Base-by-base conservation (phyloP, 2,113 vertebrate genomes). In the Columbina picui region DNA sequence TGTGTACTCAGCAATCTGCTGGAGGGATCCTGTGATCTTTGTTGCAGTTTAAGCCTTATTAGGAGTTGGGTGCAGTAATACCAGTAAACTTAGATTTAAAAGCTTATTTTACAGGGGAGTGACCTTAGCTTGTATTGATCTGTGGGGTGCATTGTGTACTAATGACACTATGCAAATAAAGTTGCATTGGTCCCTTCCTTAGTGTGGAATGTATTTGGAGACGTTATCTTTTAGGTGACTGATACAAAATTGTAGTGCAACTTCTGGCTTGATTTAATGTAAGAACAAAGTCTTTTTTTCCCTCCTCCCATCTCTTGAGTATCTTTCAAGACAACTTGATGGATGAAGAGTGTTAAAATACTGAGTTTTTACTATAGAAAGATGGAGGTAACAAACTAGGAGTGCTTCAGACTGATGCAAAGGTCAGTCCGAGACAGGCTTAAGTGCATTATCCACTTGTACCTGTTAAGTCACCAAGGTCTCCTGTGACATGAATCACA, bases 401-500 rank as follows among this genome's bases (percentile, higher is more conserved):
- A 74, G 77, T 59, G 19, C 49, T 80, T 92, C 19, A 65, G 1
- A 39, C 3, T 45, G 50, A 21, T 73, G 45, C 13, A 38, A 7
- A 77, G 53, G 26, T 92, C 18, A 50, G 45, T 71, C 17, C 47
- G 45, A 84, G 43, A 10, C 60, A 53, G 59, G 18, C 32, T 64
- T 26, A 53, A 67, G 8, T 73, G 27, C 12, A 12, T 74, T 12
- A 14, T 41, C 23, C 8, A 5, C 30, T 17, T 84, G 23, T 78
- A 32, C 43, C 27, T 67, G 10, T 75, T 79, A 36, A 68, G 60
- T 59, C 14, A 63, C 29, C 13, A 7, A 7, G 74, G 36, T 49
- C 20, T 68, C 29, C 26, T 47, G n/a, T 84, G 32, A 18, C 12
- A 2, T 1, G 2, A 55, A 38, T 82, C 20, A 10, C 0, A 0